Base-by-base conservation (phyloP, 64 coral and sea anemone species). In the Montipora foliosa region DNA sequence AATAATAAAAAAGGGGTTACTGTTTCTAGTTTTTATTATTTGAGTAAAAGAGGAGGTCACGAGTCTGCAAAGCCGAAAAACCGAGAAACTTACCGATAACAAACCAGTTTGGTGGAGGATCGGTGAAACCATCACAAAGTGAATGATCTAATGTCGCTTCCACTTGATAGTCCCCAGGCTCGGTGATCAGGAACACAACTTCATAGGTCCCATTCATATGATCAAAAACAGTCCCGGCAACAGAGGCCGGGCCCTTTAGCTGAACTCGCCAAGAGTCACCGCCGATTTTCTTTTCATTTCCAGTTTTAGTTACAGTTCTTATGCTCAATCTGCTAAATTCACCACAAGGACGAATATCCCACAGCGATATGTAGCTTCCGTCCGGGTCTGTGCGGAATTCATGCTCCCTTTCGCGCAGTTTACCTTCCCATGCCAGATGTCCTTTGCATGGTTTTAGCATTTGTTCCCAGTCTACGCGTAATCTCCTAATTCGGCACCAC, bases 121-220 rank as follows among this genome's bases (percentile, higher is more conserved):
- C 95, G 4, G 17, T 95, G 25, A 93, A 64, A 10, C 95, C 95
- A 79, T 94, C 81, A 84, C 95, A 97, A 13, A 97, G 76, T 0
- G 95, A 97, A 86, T 97, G 74, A 19, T 97, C 95, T 79, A 97
- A 45, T 8, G 94, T 61, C 14, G 91, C 93, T 64, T 94, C 83
- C 20, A 97, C 86, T 12, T 89, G 87, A 59, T 92, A 97, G 53
- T 55, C 49, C 6, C 95, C 95, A 50, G 95, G 73, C 20, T 81
- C 84, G 1, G 69, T 97, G 9, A 97, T 52, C 16, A 97, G 93
- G 78, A 97, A 97, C 95, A 94, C 78, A 10, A 94, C 92, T 74
- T 97, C 95, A 79, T 97, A 97, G 60, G 95, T 97, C 71, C 95
- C 95, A 78, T 97, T 97, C 81, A 74, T 80, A 47, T 97, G 95